Percentiles rank a stretch among this genome's conserved stretches.
Conservation (phyloP, 2,113 vertebrate genomes). For the Dolichotis patagonum region DNA sequence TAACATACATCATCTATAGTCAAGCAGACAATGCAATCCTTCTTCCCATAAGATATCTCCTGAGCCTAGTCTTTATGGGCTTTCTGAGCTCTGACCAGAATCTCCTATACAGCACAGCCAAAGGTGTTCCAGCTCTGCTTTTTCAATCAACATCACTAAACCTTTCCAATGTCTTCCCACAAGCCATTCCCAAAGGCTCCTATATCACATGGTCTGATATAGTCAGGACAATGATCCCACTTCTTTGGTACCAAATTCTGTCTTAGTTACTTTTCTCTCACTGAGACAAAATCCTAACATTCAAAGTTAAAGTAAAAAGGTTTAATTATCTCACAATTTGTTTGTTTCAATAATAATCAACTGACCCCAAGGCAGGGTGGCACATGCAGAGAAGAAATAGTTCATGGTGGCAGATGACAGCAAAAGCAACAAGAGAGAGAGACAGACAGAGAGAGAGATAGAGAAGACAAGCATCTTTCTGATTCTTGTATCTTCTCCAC, state of each 20-base stretch:
- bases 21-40: not conserved
- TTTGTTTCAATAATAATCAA: not conserved
- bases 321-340: not conserved
- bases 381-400: not conserved
- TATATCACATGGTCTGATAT: not conserved
- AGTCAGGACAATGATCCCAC: not conserved
- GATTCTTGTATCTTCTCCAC: not conserved
- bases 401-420: not conserved
- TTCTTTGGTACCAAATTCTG: not conserved
- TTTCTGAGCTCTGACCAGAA: not conserved
- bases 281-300: not conserved
- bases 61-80: not conserved
- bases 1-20: not conserved
- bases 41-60: not conserved
- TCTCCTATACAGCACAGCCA: not conserved
- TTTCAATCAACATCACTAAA: not conserved
- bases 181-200: not conserved
- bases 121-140: not conserved
- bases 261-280: not conserved
- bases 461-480: not conserved
- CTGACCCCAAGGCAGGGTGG: not conserved
- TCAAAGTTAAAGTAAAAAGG: not conserved
- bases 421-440: not conserved
- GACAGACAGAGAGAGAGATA: not conserved
- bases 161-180: not conserved